Conservation (phyloP, 2,888 invertebrate genomes). For the Yponomeuta sedellus region DNA sequence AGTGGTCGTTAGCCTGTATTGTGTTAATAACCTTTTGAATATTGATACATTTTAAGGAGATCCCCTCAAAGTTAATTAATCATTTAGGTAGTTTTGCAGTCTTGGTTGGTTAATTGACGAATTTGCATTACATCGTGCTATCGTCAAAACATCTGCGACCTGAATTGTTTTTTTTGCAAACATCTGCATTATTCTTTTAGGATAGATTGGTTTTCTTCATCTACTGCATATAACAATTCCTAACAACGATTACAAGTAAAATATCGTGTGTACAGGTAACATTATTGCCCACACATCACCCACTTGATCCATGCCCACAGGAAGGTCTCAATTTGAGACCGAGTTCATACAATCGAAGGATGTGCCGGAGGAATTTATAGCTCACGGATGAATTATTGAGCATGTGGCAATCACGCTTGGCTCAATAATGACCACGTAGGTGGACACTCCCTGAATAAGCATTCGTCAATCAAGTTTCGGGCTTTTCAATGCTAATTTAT, state of each 20-base stretch:
- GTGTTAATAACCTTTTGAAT: neutral
- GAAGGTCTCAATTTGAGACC: conserved; percentile 50
- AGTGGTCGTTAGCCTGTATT: conserved; percentile 15
- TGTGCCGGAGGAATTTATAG: conserved; percentile 57
- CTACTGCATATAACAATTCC: neutral
- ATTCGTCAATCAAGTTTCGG: conserved; percentile 34
- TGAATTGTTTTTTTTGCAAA: neutral
- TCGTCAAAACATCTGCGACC: conserved; percentile 3
- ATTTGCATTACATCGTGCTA: neutral
- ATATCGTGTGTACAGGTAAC: neutral
- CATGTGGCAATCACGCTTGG: conserved; percentile 32
- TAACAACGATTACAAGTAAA: neutral
- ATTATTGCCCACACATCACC: conserved; percentile 21
- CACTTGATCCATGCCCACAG: conserved; percentile 35
- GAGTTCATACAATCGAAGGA: conserved; percentile 57
- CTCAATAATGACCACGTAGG: conserved; percentile 52
- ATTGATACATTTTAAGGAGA: neutral
- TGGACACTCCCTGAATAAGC: conserved; percentile 53
- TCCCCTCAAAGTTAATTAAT: neutral
- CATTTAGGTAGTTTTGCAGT: neutral
- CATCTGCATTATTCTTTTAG: neutral
- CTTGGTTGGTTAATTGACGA: neutral
- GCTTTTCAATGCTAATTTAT: conserved; percentile 15
- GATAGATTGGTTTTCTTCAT: conserved; percentile 5
- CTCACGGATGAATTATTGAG: conserved; percentile 27